Conservation (phyloP, 2,113 vertebrate genomes). For the Cyrtonyx montezumae region DNA sequence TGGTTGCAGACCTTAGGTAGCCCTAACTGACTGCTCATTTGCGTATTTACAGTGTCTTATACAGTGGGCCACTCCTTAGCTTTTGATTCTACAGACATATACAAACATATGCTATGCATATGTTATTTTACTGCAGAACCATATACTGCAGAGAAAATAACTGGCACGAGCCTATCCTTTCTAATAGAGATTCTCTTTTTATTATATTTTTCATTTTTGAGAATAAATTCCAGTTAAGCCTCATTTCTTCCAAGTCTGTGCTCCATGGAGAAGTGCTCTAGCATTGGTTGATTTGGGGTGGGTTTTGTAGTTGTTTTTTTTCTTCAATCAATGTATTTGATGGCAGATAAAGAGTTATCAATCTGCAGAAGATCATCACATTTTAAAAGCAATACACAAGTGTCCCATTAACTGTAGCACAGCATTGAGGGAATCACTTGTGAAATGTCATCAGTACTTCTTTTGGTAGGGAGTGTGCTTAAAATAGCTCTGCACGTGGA, state of each 20-base stretch:
- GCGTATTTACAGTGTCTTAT: not conserved
- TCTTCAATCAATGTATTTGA: not conserved
- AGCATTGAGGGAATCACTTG: slow-evolving; percentile 20
- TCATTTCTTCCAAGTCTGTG: not conserved
- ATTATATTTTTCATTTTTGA: not conserved
- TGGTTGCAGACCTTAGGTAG: not conserved
- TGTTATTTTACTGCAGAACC: too few relatives aligned
- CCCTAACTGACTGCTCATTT: not conserved
- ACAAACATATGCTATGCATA: not conserved
- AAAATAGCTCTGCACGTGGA: not conserved
- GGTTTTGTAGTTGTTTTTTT: not conserved
- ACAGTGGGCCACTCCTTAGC: not conserved
- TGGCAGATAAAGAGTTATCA: not conserved
- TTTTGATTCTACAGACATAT: not conserved
- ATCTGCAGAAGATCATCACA: not conserved
- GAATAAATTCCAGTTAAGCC: not conserved
- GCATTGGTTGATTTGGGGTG: not conserved
- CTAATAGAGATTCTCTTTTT: not conserved
- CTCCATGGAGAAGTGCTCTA: not conserved
- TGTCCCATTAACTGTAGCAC: not conserved
- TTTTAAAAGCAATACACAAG: slow-evolving; percentile 13
- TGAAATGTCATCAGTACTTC: slow-evolving; percentile 9
- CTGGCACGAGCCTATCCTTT: not conserved
- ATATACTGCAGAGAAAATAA: not conserved
- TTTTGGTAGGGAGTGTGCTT: not conserved